Percentiles rank a stretch among this genome's conserved stretches.
phyloP scores from a whole-genome alignment of 2,888 invertebrate species.

The Coenonympha arcania region DNA sequence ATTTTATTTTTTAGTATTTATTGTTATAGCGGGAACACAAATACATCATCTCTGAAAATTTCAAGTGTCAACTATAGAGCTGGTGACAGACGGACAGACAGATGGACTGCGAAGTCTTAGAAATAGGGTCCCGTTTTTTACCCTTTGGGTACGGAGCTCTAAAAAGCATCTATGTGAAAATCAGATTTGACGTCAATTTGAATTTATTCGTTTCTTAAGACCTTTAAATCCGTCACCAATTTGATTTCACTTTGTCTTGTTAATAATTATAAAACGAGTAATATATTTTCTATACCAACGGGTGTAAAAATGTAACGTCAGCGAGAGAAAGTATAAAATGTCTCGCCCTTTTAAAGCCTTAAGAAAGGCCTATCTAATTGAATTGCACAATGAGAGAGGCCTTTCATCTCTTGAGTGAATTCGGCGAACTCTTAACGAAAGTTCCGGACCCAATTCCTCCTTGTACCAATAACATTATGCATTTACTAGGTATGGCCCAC shows the following conservation, averaged over 20 bases:
- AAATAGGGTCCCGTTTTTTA: no score
- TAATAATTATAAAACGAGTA: not conserved
- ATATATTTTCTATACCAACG: not conserved
- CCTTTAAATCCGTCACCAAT: not conserved
- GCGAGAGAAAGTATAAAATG: not conserved
- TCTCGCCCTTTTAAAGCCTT: constrained; percentile 7
- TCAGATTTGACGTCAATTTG: no score
- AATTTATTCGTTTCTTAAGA: not conserved
- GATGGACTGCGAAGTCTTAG: no score
- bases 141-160: no score
- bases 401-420: constrained; percentile 17
- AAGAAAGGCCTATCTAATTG: constrained; percentile 15
- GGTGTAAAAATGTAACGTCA: not conserved
- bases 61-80: no score
- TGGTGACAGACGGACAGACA: no score
- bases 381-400: constrained; percentile 12
- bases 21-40: no score
- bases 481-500: no score
- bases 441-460: constrained; percentile 8
- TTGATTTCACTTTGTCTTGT: not conserved
- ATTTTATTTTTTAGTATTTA: no score
- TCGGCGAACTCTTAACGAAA: constrained; percentile 9
- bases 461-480: constrained; percentile 7
- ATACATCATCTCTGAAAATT: no score
- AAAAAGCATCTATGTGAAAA: no score